Evolutionary conservation across 2,888 invertebrate genomes (phyloP).

Genomic region (Biston betularia): DNA sequence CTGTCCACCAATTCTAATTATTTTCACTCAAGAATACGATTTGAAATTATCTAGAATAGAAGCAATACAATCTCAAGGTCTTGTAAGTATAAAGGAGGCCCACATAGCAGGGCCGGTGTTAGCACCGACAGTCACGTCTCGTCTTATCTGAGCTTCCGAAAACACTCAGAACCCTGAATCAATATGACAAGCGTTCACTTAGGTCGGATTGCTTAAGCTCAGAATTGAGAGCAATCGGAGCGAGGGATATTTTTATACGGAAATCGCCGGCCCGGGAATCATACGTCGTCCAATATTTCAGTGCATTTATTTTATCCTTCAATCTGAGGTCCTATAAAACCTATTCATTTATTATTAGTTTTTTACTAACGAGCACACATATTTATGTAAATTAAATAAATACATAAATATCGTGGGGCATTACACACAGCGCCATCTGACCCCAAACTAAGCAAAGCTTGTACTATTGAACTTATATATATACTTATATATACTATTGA

Average conservation of each 20-base stretch:
- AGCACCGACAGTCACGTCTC: constrained; percentile 70
- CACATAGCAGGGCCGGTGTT: constrained; percentile 65
- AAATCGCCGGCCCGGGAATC: constrained; percentile 33
- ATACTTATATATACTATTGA: no score
- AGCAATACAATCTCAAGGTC: constrained; percentile 51
- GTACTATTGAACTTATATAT: no score
- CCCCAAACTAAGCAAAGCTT: no score
- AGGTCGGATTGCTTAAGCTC: constrained; percentile 70
- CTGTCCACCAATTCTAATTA: no score
- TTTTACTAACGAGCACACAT: not conserved
- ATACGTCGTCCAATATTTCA: constrained; percentile 37
- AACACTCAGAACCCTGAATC: constrained; percentile 76
- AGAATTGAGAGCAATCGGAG: constrained; percentile 60
- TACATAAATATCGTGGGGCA: no score
- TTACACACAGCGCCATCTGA: no score
- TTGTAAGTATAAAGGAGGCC: constrained; percentile 62
- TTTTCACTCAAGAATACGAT: no score
- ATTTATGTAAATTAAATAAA: no score
- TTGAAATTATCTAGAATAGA: no score
- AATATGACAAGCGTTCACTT: constrained; percentile 76
- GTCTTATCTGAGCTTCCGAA: constrained; percentile 74
- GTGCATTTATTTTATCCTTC: constrained; percentile 32
- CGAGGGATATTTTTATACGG: constrained; percentile 39
- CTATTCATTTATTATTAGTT: constrained; percentile 4
- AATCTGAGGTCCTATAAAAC: not conserved